Evolutionary conservation across 2,113 vertebrate genomes (phyloP).

Genomic region (Odocoileus hemionus): DNA sequence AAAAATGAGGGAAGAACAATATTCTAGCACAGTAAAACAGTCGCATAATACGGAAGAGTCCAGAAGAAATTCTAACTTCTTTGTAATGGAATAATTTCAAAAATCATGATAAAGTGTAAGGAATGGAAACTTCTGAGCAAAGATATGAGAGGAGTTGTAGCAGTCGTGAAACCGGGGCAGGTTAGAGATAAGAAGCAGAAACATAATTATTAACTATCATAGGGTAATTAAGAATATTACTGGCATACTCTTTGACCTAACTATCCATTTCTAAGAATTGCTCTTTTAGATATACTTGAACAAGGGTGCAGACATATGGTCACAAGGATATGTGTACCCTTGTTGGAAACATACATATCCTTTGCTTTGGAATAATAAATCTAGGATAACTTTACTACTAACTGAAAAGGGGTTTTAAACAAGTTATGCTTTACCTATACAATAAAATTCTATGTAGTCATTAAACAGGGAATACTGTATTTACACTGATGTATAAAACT

Average conservation of each 20-base stretch:
- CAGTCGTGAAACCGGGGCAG: not conserved
- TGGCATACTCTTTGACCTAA: conserved; percentile 28
- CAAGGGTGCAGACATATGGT: not conserved
- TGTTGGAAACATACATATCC: not conserved
- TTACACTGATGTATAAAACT: not conserved
- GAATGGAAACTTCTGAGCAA: not conserved
- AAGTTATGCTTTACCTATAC: not conserved
- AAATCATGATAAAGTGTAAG: not conserved
- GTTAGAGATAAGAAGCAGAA: not conserved
- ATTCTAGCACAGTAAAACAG: not conserved
- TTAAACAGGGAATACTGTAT: not conserved
- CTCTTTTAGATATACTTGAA: not conserved
- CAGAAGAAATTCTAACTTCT: not conserved
- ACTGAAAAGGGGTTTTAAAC: not conserved
- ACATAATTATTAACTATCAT: conserved; percentile 39
- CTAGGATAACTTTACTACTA: not conserved
- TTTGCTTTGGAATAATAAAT: conserved; percentile 21
- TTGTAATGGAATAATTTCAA: not conserved
- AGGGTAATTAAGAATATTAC: not conserved
- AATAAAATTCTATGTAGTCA: not conserved
- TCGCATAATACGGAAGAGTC: not conserved
- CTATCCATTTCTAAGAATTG: not conserved
- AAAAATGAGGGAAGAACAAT: not conserved
- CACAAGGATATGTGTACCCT: not conserved
- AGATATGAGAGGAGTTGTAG: not conserved